Evolutionary conservation across 2,888 invertebrate species (phyloP).

Genomic region (Perizoma flavofasciatum): DNA sequence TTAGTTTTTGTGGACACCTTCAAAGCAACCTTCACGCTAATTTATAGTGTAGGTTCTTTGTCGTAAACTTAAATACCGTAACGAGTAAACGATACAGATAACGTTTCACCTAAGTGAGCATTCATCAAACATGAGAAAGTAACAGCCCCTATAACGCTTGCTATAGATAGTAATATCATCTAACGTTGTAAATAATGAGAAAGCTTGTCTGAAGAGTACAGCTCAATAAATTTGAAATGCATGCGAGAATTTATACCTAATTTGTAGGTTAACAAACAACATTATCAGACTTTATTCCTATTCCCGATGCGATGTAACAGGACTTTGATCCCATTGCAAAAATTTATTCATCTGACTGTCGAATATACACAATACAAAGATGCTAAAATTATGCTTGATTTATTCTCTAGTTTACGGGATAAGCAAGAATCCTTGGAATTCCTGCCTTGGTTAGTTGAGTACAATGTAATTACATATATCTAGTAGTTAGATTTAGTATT

Average conservation of each 20-base stretch:
- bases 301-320: neutral
- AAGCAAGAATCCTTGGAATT: constrained; percentile 90
- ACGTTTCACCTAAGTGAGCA: constrained; percentile 17
- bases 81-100: constrained; percentile 31
- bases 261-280: neutral
- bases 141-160: constrained; percentile 21
- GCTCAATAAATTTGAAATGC: constrained; percentile 18
- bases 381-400: constrained; percentile 75
- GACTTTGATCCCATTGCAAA: neutral
- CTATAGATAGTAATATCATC: constrained; percentile 9
- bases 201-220: constrained; percentile 14
- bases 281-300: neutral
- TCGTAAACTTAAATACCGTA: constrained; percentile 30
- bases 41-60: constrained; percentile 21
- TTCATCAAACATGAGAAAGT: constrained; percentile 14
- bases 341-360: constrained; percentile 4
- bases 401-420: constrained; percentile 90
- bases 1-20: constrained; percentile 53
- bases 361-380: constrained; percentile 41
- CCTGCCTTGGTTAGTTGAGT: constrained; percentile 91
- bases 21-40: constrained; percentile 31
- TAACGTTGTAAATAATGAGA: constrained; percentile 15
- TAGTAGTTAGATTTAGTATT: constrained; percentile 52
- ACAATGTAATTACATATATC: constrained; percentile 64
- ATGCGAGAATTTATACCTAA: constrained; percentile 11